Base-by-base conservation (phyloP, 2,113 vertebrate genomes). In the Osmerus eperlanus region DNA sequence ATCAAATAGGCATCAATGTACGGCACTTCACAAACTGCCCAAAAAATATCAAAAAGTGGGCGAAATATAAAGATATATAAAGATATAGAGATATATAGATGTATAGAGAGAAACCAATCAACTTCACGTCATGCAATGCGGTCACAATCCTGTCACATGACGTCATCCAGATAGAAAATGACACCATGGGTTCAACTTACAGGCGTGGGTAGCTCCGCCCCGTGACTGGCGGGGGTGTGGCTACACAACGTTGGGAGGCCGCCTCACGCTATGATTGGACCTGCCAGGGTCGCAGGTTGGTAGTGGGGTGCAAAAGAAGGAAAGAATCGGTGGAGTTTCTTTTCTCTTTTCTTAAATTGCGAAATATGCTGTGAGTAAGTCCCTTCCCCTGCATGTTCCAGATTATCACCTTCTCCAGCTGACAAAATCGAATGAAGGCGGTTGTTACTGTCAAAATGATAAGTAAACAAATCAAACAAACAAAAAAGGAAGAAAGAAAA, bases 101-200 rank as follows among this genome's bases (percentile, higher is more conserved):
- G 79, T 3, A 88, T 32, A 75, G 59, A 71, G 81, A 89, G 79
- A 90, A 85, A 90, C 85, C 80, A 23, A 86, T 86, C 79, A 85
- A 92, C 82, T 86, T 81, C 91, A 93, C 87, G 84, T 91, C 93
- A 94, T 94, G 93, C 93, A 92, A 92, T 87, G 88, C 88, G 86
- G 84, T 91, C 90, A 94, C 92, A 94, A 90, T 88, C 89, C 85
- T 84, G 91, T 88, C 89, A 92, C 93, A 92, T 92, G 91, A 92
- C 87, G 88, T 92, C 92, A 93, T 91, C 91, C 88, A 85, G 89
- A 88, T 9, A 87, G 76, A 90, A 90, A 90, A 92, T 90, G 90
- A 91, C 92, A 93, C 89, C 91, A 90, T 90, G 91, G 91, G 84
- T 87, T 86, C 85, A 91, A 94, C 93, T 94, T 94, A 94, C 92